A percentile compares a stretch with the other conserved stretches of the same genome.
These are phyloP conservation scores for Promerops cafer DNA, from an alignment of 2,113 vertebrate genomes.

Conservation along the genomic window DNA sequence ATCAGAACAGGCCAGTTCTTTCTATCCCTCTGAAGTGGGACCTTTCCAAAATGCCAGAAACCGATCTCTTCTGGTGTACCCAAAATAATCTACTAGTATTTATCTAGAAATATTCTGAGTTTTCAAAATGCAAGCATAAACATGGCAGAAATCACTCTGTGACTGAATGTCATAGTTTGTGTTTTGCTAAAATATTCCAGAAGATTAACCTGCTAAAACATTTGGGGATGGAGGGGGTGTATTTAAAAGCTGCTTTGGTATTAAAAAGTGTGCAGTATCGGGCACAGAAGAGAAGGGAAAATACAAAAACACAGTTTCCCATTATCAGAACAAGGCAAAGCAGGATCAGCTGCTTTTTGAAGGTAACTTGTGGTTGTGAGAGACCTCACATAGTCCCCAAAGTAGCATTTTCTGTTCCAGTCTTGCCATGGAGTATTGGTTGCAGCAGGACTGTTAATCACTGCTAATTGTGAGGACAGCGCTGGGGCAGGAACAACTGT, in stretches of 20 bases:
- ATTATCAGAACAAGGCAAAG: background rate
- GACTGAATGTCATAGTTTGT: background rate
- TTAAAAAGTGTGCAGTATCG: rapidly evolving
- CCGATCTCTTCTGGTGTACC: background rate
- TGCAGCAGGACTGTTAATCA: background rate
- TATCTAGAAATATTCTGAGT: background rate
- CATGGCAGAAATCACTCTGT: background rate
- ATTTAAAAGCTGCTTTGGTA: background rate
- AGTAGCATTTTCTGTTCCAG: background rate
- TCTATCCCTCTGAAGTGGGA: background rate
- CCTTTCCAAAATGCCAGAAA: background rate
- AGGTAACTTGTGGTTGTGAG: background rate
- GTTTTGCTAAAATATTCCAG: background rate
- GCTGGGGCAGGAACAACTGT: background rate
- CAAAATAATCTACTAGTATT: background rate
- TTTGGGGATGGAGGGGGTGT: background rate
- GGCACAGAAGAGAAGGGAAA: background rate
- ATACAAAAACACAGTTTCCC: background rate
- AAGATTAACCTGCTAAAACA: background rate
- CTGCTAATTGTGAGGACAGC: background rate
- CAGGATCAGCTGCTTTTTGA: background rate
- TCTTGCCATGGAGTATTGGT: background rate
- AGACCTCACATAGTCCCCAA: background rate
- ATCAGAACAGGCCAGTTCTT: background rate
- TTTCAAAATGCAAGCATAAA: background rate